Evolutionary conservation across 2,888 invertebrate genomes (phyloP).

Genomic region (Oscheius sp.): DNA sequence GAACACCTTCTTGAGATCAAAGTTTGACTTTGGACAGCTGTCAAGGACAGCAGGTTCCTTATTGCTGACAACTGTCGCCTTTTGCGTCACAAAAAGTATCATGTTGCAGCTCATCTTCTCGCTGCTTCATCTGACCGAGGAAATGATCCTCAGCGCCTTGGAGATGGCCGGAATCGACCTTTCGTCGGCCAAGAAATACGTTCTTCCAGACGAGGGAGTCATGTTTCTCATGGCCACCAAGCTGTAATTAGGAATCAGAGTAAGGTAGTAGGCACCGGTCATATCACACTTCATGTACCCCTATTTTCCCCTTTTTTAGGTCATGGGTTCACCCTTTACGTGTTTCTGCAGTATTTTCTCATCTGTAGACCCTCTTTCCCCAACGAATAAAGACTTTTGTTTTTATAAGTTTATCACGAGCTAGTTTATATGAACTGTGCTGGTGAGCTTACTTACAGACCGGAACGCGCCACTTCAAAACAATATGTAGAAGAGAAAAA

Average conservation of each 20-base stretch:
- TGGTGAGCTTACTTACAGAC: slow-evolving; percentile 3
- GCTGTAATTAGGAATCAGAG: slow-evolving; percentile 4
- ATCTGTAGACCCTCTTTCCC: slow-evolving; percentile 18
- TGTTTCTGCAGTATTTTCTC: slow-evolving; percentile 34
- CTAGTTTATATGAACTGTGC: neutral
- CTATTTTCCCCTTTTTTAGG: slow-evolving; percentile 2
- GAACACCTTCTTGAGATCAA: neutral
- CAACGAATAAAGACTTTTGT: neutral
- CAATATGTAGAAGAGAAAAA: neutral
- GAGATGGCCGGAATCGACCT: slow-evolving; percentile 56
- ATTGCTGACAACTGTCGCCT: neutral
- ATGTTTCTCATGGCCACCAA: slow-evolving; percentile 67
- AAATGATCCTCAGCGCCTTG: slow-evolving; percentile 56
- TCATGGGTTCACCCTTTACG: slow-evolving; percentile 29
- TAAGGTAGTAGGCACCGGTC: neutral
- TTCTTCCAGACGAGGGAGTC: slow-evolving; percentile 64
- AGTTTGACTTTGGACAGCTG: neutral
- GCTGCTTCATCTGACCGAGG: slow-evolving; percentile 60
- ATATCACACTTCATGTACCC: slow-evolving; percentile 30
- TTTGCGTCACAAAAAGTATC: neutral
- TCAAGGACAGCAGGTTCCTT: neutral
- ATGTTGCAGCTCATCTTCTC: slow-evolving; percentile 61
- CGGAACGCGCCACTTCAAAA: neutral
- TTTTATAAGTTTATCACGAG: slow-evolving; percentile 19
- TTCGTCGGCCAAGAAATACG: slow-evolving; percentile 53